phyloP scores from a whole-genome alignment of 92 coral and sea anemone genomes.

The Phenganax stokvisi region DNA sequence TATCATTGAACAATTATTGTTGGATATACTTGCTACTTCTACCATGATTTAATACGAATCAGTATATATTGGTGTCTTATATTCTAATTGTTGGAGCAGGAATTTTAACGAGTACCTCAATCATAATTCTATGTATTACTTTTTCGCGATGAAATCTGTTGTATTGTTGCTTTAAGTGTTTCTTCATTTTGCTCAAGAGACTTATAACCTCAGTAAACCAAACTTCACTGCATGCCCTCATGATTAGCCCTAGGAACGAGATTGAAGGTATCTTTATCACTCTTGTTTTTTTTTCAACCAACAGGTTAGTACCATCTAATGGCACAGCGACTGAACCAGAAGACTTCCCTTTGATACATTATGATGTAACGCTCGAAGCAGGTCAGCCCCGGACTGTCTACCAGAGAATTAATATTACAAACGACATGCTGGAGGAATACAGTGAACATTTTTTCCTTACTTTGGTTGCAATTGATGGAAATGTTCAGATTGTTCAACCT shows the following conservation, averaged over 20 bases:
- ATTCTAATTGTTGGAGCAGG: no score
- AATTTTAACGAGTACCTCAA: no score
- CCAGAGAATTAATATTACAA: slow-evolving; percentile 11
- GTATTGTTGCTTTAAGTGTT: no score
- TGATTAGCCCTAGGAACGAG: not conserved
- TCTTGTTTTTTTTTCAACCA: not conserved
- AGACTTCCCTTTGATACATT: slow-evolving; percentile 22
- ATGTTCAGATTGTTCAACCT: slow-evolving; percentile 1
- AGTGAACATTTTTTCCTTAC: slow-evolving; percentile 22
- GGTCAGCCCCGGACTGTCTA: slow-evolving; percentile 29
- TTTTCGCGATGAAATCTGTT: no score
- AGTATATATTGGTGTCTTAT: no score
- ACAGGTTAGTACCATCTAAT: slow-evolving; percentile 27
- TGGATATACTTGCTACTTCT: not conserved
- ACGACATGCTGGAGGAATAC: slow-evolving; percentile 33
- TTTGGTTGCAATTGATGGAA: not conserved
- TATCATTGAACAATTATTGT: not conserved
- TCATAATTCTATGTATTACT: no score
- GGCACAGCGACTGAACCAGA: slow-evolving; percentile 35
- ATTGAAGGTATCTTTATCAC: not conserved
- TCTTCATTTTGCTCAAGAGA: no score
- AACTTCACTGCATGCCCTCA: not conserved
- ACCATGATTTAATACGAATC: no score
- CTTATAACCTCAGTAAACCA: not conserved
- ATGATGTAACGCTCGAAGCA: slow-evolving; percentile 13